Evolutionary conservation across 2,888 invertebrate species (phyloP), one percentile per base, ranked within the genome.

Genomic region (Craniophora ligustri): DNA sequence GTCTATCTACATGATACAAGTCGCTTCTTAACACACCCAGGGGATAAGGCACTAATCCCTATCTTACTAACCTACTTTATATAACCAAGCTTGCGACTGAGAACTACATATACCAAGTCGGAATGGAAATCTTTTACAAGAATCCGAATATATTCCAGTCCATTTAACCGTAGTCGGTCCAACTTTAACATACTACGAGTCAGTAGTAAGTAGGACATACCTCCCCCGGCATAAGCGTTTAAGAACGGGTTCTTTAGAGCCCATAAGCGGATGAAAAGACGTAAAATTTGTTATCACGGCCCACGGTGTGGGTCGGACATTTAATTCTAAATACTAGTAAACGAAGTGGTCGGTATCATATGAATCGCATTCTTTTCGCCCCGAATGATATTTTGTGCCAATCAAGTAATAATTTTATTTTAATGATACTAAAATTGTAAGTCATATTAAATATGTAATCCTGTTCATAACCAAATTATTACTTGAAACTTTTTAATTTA

Each of bases 231-330:
- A 50, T 48, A 49, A 59, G 50, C 50, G 32, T 69, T 69, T 50
- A 62, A 39, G 41, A 54, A 44, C 19, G 66, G 55, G 40, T 48
- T 51, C 41, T 45, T 31, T 61, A 48, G 36, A 45, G 31, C 23
- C 39, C 31, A 13, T 49, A 50, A 64, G 60, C 44, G 54, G 42
- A 70, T 67, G 31, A 50, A 58, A 64, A 55, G 35, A 32, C 30
- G 49, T 47, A 53, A 55, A 51, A 48, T 51, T 50, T 54, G 46
- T 36, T 55, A 59, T 60, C 51, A 41, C 36, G 14, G 45, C 16
- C 18, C 18, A 23, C 46, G 23, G 44, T 15, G 14, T 5, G 48
- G 44, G 49, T 39, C 32, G 31, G 28, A 38, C 23, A 41, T 35
- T 46, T 51, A 47, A 50, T 46, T 67, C 28, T 44, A 45, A 47